These are phyloP conservation scores for Tolypeutes matacus DNA, from an alignment of 2,797 vertebrate genomes.

Conservation along the genomic window DNA sequence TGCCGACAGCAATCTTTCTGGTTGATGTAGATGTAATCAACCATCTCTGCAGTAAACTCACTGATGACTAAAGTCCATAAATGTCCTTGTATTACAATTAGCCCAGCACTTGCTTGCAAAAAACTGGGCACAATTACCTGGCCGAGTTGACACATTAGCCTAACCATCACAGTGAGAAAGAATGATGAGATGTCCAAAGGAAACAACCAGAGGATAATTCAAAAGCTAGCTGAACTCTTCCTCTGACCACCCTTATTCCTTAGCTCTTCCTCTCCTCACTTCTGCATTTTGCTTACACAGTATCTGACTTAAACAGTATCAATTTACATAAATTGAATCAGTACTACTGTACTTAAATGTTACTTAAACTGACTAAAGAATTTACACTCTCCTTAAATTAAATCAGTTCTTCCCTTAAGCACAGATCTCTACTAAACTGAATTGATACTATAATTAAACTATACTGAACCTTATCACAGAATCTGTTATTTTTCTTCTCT, in stretches of 20 bases:
- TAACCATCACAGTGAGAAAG: neutral
- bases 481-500: neutral
- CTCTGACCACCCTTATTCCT: neutral
- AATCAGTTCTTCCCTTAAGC: neutral
- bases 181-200: neutral
- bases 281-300: accelerated
- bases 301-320: neutral
- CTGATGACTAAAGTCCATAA: no score
- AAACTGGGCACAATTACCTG: no score
- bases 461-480: neutral
- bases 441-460: neutral
- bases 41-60: no score
- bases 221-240: neutral
- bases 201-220: no score
- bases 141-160: no score
- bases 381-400: neutral
- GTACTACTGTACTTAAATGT: neutral
- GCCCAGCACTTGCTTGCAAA: no score
- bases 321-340: neutral
- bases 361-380: neutral
- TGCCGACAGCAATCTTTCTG: no score
- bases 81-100: no score
- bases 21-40: no score
- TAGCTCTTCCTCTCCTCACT: neutral
- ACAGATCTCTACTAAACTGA: neutral